These are phyloP conservation scores for Recurvirostra avosetta DNA, from an alignment of 2,113 vertebrate species.

Conservation along the genomic window DNA sequence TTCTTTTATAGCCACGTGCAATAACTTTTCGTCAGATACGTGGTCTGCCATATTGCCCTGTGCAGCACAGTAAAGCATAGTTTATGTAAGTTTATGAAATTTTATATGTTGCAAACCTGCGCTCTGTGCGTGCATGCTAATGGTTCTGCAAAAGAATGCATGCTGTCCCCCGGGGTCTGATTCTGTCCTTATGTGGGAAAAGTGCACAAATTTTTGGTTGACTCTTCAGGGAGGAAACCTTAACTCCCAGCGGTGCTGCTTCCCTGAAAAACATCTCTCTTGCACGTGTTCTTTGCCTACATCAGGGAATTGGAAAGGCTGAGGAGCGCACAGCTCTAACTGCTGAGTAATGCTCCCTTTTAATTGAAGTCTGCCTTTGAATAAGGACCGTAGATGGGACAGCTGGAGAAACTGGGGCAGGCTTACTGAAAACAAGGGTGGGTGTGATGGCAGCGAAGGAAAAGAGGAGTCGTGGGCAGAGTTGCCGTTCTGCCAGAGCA, in stretches of 20 bases:
- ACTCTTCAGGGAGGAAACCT: background rate
- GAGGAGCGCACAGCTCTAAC: background rate
- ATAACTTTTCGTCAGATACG: background rate
- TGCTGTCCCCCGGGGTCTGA: background rate
- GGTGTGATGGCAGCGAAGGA: background rate
- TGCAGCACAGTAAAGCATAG: background rate
- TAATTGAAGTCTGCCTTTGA: background rate
- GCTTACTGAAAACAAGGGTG: background rate
- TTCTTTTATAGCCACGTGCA: background rate
- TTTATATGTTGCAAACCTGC: background rate
- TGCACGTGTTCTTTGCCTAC: background rate
- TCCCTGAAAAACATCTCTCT: rapidly evolving
- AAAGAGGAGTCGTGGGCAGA: background rate
- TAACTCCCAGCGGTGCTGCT: background rate
- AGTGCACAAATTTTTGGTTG: background rate
- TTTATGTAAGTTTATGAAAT: conserved; percentile 4
- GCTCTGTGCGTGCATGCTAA: background rate
- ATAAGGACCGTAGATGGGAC: background rate
- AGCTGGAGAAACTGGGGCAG: background rate
- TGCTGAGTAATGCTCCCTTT: background rate
- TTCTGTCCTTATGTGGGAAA: conserved; percentile 18
- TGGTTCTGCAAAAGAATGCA: background rate
- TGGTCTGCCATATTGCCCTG: background rate
- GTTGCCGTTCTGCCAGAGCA: background rate
- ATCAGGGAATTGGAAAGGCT: background rate